Conservation (phyloP, 2,888 invertebrate genomes). For the Phalera bucephala region DNA sequence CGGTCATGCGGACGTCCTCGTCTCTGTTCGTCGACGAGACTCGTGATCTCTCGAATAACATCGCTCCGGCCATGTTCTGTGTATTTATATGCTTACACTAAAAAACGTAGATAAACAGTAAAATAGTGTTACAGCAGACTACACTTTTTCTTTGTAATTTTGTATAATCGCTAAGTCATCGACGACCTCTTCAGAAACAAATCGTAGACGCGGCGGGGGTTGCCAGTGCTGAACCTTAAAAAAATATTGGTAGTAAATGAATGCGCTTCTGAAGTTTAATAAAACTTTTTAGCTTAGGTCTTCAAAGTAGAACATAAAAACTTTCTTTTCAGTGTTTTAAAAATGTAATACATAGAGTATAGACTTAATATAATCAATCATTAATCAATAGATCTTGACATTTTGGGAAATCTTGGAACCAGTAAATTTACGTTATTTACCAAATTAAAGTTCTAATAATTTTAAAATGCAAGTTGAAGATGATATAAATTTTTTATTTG, state of each 20-base stretch:
- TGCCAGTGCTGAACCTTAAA: constrained; percentile 37
- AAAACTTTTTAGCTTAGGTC: no score
- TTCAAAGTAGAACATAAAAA: no score
- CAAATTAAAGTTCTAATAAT: no score
- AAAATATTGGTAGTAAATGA: no score
- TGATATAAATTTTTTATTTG: constrained; percentile 51
- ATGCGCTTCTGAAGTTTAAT: no score
- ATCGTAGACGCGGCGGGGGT: constrained; percentile 76
- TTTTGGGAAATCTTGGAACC: no score
- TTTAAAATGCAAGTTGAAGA: constrained; percentile 27
- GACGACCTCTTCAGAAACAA: constrained; percentile 80
- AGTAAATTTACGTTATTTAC: no score
- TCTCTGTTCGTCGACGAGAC: constrained; percentile 89
- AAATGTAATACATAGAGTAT: no score
- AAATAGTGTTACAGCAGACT: constrained; percentile 64
- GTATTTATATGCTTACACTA: constrained; percentile 76
- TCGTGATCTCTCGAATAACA: constrained; percentile 93
- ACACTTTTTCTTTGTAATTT: constrained; percentile 80
- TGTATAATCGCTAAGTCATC: constrained; percentile 82
- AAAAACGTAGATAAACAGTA: constrained; percentile 64
- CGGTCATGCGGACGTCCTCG: constrained; percentile 88
- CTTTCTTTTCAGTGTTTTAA: no score
- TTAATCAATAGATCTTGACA: no score
- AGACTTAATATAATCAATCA: no score
- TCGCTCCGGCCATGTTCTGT: constrained; percentile 93